These are phyloP conservation scores for Nasonovia ribisnigri DNA, from an alignment of 2,888 invertebrate genomes.

Conservation along the genomic window DNA sequence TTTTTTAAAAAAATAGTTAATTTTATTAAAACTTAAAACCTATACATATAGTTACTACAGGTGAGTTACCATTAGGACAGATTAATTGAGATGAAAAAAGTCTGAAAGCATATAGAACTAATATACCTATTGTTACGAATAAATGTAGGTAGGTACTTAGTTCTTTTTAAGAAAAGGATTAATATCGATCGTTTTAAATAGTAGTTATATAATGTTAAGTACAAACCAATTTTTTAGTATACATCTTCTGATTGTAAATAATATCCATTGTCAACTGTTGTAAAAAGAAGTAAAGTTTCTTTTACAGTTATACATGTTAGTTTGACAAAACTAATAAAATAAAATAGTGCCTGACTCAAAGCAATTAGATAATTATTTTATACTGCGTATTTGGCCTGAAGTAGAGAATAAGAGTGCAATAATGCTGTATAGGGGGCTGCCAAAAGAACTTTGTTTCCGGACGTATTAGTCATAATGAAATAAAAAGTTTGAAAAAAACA, in stretches of 20 bases:
- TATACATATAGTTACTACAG: no score
- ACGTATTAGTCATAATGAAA: constrained; percentile 1
- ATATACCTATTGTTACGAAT: not conserved
- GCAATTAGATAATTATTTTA: constrained; percentile 52
- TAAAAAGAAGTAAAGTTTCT: constrained; percentile 29
- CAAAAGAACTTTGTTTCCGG: constrained; percentile 29
- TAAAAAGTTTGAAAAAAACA: constrained; percentile 25
- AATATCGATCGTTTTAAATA: not conserved
- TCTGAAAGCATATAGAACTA: not conserved
- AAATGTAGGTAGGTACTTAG: no score
- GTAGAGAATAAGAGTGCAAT: not conserved
- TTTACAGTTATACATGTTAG: not conserved
- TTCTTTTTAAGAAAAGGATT: not conserved
- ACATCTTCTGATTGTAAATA: not conserved
- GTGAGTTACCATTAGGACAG: no score
- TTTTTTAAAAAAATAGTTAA: no score
- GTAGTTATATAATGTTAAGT: not conserved
- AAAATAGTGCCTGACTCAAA: not conserved
- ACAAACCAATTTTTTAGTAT: not conserved
- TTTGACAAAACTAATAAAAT: constrained; percentile 56
- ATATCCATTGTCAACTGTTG: not conserved
- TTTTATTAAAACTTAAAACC: no score
- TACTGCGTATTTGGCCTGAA: constrained; percentile 1
- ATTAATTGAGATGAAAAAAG: not conserved
- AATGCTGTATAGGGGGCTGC: not conserved